Evolutionary conservation across 2,888 invertebrate genomes (phyloP), one percentile per base, ranked within the genome.

Genomic region (Acheta domesticus): DNA sequence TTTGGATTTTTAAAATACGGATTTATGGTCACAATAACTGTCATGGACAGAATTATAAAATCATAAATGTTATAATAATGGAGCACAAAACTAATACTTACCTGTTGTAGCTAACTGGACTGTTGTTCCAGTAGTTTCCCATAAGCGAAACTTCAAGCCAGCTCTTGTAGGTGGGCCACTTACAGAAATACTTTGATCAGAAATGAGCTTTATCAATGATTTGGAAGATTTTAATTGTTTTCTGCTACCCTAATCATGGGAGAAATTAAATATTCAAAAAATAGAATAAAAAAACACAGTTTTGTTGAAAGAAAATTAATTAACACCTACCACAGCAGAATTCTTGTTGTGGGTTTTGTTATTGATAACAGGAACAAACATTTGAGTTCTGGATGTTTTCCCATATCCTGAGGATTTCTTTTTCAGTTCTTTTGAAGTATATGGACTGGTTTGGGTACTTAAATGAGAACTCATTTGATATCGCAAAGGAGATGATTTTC

Each of bases 371-470:
- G 79, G 79, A 48, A 50, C 12, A 36, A 79, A 79, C 77, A 79
- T 62, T 23, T 79, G 76, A 16, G 62, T 76, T 20, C n/a, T 62
- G 49, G 79, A 11, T 48, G 77, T 19, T 48, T 77, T 50, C 20
- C 79, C 79, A 73, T 79, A 79, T 2, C 79, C 73, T 73, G 79
- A 79, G 21, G 79, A 79, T 12, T 20, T 73, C 23, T 62, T 48
- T 62, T 48, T 77, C n/a, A 49, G 2, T 48, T 20, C 16, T 73
- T 16, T 73, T 49, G 48, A 74, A 75, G 5, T n/a, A 48, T n/a
- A 21, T 49, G 49, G 21, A 11, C 23, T 49, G 74, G 75, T 20
- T 50, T 50, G 20, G 36, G n/a, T n/a, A 48, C 11, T 23, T 73
- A 16, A 12, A 75, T 75, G 12, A 75, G 49, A 74, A 78, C 48